Conservation (phyloP, 1,140 invertebrate genomes). For the Phymastichus coffea region DNA sequence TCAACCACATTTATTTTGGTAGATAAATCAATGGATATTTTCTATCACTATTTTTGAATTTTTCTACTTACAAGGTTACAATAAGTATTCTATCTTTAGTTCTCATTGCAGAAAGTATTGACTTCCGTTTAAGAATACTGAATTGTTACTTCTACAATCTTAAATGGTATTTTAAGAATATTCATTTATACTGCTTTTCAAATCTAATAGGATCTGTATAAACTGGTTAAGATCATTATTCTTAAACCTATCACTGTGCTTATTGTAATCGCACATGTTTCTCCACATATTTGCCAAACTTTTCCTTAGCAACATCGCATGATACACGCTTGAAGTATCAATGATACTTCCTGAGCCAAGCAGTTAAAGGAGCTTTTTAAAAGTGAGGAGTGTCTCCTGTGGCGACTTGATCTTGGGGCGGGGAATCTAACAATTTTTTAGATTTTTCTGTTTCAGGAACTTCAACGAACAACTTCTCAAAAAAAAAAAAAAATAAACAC, state of each 20-base stretch:
- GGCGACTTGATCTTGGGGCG: not conserved
- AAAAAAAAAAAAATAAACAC: constrained; percentile 10
- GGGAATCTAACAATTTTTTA: constrained; percentile 19
- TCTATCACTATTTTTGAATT: not conserved
- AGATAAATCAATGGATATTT: not conserved
- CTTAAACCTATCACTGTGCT: not conserved
- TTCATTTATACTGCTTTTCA: too few relatives aligned
- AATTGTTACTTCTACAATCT: too few relatives aligned
- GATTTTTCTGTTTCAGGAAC: constrained; percentile 56
- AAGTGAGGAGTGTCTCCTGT: not conserved
- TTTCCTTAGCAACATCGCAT: constrained; percentile 1
- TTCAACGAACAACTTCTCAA: constrained; percentile 36
- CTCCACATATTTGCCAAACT: not conserved
- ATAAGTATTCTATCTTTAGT: not conserved
- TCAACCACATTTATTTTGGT: not conserved
- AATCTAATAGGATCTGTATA: too few relatives aligned
- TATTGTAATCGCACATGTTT: constrained; percentile 7
- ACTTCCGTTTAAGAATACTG: not conserved
- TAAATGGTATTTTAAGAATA: too few relatives aligned
- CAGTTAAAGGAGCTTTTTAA: not conserved
- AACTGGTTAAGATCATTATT: not conserved
- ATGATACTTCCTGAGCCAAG: constrained; percentile 1
- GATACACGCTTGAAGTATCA: constrained; percentile 1
- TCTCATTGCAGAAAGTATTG: not conserved
- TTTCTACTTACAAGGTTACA: not conserved